Evolutionary conservation across 2,888 invertebrate species (phyloP).

Genomic region (Argynnis bischoffii): DNA sequence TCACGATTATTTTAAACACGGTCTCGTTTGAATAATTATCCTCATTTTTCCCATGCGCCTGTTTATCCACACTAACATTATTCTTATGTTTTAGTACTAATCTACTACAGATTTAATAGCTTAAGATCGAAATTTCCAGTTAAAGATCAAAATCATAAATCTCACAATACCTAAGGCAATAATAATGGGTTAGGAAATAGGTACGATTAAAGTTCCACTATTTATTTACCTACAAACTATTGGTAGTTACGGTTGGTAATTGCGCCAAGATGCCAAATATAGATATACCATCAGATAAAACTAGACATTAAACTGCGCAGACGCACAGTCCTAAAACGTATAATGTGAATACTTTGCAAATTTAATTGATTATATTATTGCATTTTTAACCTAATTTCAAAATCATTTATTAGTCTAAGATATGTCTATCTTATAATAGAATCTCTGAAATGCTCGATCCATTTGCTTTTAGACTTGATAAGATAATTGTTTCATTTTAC

Average conservation of each 20-base stretch:
- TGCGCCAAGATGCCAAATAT: slow-evolving; percentile 24
- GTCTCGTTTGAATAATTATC: too few species aligned
- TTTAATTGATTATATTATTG: not conserved
- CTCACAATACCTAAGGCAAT: not conserved
- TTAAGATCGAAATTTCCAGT: too few species aligned
- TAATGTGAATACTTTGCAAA: slow-evolving; percentile 8
- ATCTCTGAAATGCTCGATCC: too few species aligned
- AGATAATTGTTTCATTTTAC: too few species aligned
- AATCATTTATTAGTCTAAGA: not conserved
- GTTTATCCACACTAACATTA: too few species aligned
- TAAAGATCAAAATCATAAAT: not conserved
- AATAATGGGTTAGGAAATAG: slow-evolving; percentile 10
- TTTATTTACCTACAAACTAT: slow-evolving; percentile 4
- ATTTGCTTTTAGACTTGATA: too few species aligned
- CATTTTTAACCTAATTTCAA: slow-evolving; percentile 1
- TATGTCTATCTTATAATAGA: too few species aligned
- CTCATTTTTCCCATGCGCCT: too few species aligned
- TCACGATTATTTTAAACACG: too few species aligned
- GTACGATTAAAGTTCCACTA: slow-evolving; percentile 6
- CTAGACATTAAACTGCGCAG: slow-evolving; percentile 15
- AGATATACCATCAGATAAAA: slow-evolving; percentile 28
- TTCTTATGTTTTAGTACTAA: too few species aligned
- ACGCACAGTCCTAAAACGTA: slow-evolving; percentile 9
- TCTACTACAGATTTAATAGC: too few species aligned
- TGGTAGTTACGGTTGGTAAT: slow-evolving; percentile 14